Evolutionary conservation across 2,888 invertebrate species (phyloP).

Genomic region (Agrotis segetum): DNA sequence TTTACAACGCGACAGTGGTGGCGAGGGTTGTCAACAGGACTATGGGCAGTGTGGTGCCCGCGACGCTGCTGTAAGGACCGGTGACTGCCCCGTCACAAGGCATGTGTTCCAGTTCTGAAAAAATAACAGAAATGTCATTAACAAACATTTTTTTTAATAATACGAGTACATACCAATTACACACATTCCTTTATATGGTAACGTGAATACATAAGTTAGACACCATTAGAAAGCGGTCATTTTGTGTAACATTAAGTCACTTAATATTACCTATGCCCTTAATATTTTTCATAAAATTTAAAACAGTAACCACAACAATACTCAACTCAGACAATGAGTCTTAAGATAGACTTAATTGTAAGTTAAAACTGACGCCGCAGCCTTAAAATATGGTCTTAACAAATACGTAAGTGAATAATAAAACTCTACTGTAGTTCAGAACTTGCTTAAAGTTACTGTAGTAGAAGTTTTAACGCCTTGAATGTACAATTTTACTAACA

Average conservation of each 20-base stretch:
- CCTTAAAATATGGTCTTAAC: neutral
- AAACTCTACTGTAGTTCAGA: constrained; percentile 15
- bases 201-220: no score
- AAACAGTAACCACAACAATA: neutral
- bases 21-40: constrained; percentile 85
- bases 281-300: no score
- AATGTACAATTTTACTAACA: constrained; percentile 23
- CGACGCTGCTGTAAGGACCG: constrained; percentile 88
- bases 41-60: constrained; percentile 84
- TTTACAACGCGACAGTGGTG: constrained; percentile 86
- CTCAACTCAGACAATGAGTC: no score
- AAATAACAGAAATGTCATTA: neutral
- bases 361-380: neutral
- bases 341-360: neutral
- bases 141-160: neutral
- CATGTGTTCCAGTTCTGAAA: constrained; percentile 85
- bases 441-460: constrained; percentile 12
- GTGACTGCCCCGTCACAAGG: constrained; percentile 89
- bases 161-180: neutral
- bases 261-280: no score
- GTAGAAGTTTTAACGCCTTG: constrained; percentile 18
- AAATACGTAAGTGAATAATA: constrained; percentile 36
- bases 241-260: no score
- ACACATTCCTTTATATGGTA: no score
- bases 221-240: no score